phyloP scores from a whole-genome alignment of 1,140 invertebrate species.

The Diabrotica undecimpunctata region DNA sequence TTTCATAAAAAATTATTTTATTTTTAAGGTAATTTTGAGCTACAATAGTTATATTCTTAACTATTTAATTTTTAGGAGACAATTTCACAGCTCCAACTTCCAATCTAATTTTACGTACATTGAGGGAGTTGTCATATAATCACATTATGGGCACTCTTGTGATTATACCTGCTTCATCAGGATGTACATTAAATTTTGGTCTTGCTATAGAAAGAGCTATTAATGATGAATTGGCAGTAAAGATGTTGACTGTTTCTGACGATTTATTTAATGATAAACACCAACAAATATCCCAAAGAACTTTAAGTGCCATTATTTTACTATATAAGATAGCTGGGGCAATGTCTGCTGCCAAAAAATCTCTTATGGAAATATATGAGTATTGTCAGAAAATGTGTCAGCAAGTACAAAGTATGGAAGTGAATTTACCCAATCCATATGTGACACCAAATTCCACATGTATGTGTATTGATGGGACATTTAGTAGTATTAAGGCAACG shows the following conservation, averaged over 20 bases:
- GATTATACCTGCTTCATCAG: constrained; percentile 36
- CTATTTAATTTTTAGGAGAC: constrained; percentile 30
- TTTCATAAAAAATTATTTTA: too few species aligned
- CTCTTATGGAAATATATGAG: constrained; percentile 50
- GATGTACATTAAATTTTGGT: constrained; percentile 42
- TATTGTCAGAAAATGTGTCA: constrained; percentile 39
- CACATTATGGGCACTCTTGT: constrained; percentile 39
- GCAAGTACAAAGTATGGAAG: constrained; percentile 35
- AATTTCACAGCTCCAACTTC: constrained; percentile 51
- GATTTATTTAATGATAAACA: constrained; percentile 28
- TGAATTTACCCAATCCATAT: neutral
- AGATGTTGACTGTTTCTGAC: constrained; percentile 36
- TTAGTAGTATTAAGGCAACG: neutral
- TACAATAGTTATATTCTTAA: too few species aligned
- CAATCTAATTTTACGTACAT: constrained; percentile 50
- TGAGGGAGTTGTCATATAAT: constrained; percentile 50
- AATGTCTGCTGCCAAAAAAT: constrained; percentile 57
- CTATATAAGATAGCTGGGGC: constrained; percentile 67
- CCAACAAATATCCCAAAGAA: constrained; percentile 38
- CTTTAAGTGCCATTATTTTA: constrained; percentile 58
- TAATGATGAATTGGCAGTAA: constrained; percentile 36
- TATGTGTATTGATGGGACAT: neutral
- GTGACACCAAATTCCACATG: neutral
- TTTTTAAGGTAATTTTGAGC: too few species aligned
- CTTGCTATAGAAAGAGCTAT: constrained; percentile 42